A percentile compares a stretch with the other conserved stretches of the same genome.
Evolutionary conservation across 2,888 invertebrate species (phyloP).

Genomic region (Rhagophthalmus giganteus): DNA sequence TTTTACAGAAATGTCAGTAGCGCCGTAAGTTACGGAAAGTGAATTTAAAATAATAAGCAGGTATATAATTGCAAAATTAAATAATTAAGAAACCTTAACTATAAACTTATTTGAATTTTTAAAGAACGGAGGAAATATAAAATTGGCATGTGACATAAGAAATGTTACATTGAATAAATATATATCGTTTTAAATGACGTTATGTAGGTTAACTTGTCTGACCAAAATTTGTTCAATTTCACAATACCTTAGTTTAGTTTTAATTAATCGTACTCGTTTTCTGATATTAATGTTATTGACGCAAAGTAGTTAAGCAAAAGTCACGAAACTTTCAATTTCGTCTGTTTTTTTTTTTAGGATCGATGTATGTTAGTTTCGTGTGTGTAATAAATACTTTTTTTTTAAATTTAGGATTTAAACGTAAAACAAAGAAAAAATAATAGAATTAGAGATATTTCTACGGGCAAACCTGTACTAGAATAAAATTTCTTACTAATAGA

Average conservation of each 20-base stretch:
- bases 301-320: conserved; percentile 1
- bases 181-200: conserved; percentile 7
- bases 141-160: conserved; percentile 5
- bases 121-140: conserved; percentile 2
- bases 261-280: conserved; percentile 17
- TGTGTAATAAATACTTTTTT: no score
- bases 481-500: conserved; percentile 21
- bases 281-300: conserved; percentile 5
- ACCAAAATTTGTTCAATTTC: conserved; percentile 20
- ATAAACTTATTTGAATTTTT: no score
- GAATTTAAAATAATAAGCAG: no score
- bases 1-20: no score
- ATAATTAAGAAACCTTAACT: no score
- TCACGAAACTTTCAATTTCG: no score
- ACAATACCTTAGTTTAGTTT: conserved; percentile 18
- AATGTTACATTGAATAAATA: conserved; percentile 5
- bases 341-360: no score
- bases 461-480: neutral
- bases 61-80: neutral
- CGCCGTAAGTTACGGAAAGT: no score
- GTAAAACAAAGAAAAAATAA: no score
- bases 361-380: no score
- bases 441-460: no score
- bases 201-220: conserved; percentile 26
- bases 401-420: no score